Percentiles rank a stretch among this genome's conserved stretches.
Conservation (phyloP, 1,140 invertebrate genomes). For the Tetraneura akinire region DNA sequence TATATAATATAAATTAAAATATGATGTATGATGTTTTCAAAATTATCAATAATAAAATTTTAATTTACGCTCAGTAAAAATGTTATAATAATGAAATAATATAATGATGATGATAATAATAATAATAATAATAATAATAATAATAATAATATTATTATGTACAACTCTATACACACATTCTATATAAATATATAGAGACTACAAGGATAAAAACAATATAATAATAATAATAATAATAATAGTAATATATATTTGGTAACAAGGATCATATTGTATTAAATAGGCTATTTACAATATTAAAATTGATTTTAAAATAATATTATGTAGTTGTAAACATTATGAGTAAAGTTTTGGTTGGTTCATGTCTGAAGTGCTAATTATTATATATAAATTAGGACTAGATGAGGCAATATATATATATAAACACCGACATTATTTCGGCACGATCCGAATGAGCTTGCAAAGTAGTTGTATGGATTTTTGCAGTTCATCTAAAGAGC, state of each 20-base stretch:
- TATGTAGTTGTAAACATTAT: neutral
- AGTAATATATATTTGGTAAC: constrained; percentile 34
- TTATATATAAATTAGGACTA: constrained; percentile 12
- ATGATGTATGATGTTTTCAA: no score
- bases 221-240: constrained; percentile 17
- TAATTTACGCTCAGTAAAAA: neutral
- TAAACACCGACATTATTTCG: neutral
- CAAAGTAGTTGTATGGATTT: neutral
- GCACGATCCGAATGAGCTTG: no score
- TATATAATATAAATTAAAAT: no score
- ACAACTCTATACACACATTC: constrained; percentile 1
- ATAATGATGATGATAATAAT: neutral
- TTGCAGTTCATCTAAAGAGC: neutral
- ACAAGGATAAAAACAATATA: constrained; percentile 13
- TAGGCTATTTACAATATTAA: constrained; percentile 31
- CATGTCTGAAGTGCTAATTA: neutral
- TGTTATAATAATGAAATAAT: no score
- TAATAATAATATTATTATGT: constrained; percentile 24
- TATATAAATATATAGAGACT: neutral
- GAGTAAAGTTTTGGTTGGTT: neutral
- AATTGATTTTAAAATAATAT: no score
- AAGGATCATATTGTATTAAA: neutral
- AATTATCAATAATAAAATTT: neutral
- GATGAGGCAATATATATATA: neutral
- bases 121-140: constrained; percentile 29